phyloP scores from a whole-genome alignment of 2,888 invertebrate species.

The Oscheius sp. region DNA sequence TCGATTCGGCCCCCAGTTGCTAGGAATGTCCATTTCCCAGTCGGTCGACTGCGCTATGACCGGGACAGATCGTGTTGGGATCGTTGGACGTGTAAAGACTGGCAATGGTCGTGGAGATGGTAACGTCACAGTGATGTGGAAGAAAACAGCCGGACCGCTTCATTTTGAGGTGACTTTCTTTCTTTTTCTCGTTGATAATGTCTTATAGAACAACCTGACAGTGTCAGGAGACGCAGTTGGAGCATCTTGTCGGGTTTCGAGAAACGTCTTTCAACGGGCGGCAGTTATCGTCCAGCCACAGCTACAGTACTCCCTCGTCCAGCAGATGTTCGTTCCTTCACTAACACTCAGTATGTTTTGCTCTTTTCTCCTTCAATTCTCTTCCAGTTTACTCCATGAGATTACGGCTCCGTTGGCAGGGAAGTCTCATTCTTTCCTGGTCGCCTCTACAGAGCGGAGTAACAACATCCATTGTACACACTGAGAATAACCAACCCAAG shows the following conservation, averaged over 20 bases:
- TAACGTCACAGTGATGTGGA: slow-evolving; percentile 63
- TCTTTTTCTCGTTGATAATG: neutral
- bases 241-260: slow-evolving; percentile 47
- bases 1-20: slow-evolving; percentile 61
- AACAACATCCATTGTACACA: slow-evolving; percentile 67
- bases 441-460: slow-evolving; percentile 55
- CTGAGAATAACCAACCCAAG: slow-evolving; percentile 70
- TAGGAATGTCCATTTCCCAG: slow-evolving; percentile 65
- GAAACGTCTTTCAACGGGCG: slow-evolving; percentile 56
- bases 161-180: slow-evolving; percentile 61
- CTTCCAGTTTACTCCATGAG: slow-evolving; percentile 64
- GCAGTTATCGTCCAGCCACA: slow-evolving; percentile 67
- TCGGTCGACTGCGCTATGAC: slow-evolving; percentile 67
- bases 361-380: neutral
- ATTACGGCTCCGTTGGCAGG: slow-evolving; percentile 65
- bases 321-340: slow-evolving; percentile 54
- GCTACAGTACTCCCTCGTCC: slow-evolving; percentile 59
- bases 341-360: slow-evolving; percentile 52
- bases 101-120: slow-evolving; percentile 71
- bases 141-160: slow-evolving; percentile 53
- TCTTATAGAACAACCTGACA: slow-evolving; percentile 55
- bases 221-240: slow-evolving; percentile 56
- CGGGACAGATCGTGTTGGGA: slow-evolving; percentile 62
- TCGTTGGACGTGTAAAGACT: slow-evolving; percentile 64
- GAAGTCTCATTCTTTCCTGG: slow-evolving; percentile 57